Evolutionary conservation across 2,888 invertebrate genomes (phyloP), one percentile per base, ranked within the genome.

Genomic region (Rhamnusium bicolor): DNA sequence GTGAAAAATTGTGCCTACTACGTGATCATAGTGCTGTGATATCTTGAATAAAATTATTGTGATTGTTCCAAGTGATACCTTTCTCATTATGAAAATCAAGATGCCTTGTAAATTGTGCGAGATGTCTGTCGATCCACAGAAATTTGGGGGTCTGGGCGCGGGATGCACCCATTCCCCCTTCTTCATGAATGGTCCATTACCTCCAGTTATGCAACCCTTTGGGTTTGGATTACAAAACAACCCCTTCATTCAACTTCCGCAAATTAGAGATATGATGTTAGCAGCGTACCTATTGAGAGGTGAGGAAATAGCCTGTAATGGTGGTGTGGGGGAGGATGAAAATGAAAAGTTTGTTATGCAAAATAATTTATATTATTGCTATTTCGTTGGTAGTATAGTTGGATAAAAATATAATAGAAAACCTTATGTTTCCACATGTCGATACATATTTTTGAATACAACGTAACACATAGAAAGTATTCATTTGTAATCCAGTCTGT

Each of bases 271-370:
- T 86, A 90, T 92, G 90, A 90, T 92, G 89, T 88, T 92, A 82
- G 91, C 92, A 77, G 91, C 92, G 81, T 92, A 91, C 88, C 89
- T 92, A 86, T 89, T 92, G 82, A 90, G 90, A 92, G 92, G 92
- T 92, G 89, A 89, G 86, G 8, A 40, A 29, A 12, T 24, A 24
- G 24, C 24, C 2, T 6, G 24, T 4, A 24, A 4, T 24, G 6
- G 2, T 24, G 24, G 2, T 10, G 12, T 2, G 12, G 12, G 32
- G n/a, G n/a, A n/a, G n/a, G n/a, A n/a, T n/a, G n/a, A n/a, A n/a
- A n/a, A n/a, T n/a, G n/a, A n/a, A n/a, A n/a, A n/a, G n/a, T n/a
- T n/a, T n/a, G n/a, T n/a, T n/a, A n/a, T n/a, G n/a, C n/a, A n/a
- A n/a, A n/a, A n/a, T n/a, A n/a, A n/a, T n/a, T n/a, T n/a, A n/a